Percentiles rank a stretch among this genome's conserved stretches.
Conservation (phyloP, 2,797 vertebrate genomes). For the Ambastaia sidthimunki region DNA sequence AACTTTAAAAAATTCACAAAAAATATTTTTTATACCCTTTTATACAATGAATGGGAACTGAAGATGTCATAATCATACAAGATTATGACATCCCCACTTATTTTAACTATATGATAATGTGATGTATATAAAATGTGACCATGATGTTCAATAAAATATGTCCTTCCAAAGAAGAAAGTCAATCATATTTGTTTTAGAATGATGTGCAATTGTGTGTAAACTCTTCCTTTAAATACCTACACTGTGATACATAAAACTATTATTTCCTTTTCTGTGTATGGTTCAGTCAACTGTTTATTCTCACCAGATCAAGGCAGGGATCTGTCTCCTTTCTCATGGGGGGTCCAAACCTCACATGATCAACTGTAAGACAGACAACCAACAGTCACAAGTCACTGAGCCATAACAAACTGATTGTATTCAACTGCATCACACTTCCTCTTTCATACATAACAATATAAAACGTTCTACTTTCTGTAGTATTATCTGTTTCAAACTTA, state of each 20-base stretch:
- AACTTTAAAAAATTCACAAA: not conserved
- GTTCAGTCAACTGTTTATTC: not conserved
- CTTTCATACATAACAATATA: conserved; percentile 1
- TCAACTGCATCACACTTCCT: conserved; percentile 8
- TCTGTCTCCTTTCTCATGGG: conserved; percentile 77
- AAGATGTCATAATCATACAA: not conserved
- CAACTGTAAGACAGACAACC: conserved; percentile 66
- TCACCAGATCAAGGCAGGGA: conserved; percentile 73
- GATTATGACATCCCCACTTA: no score
- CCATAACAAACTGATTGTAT: not conserved
- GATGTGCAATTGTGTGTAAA: not conserved
- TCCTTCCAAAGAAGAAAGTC: no score
- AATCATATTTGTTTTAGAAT: no score
- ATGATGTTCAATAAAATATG: no score
- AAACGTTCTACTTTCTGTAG: not conserved
- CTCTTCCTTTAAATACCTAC: not conserved
- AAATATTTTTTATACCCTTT: no score
- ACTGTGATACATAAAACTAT: not conserved
- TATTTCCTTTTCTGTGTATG: not conserved
- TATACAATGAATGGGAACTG: not conserved
- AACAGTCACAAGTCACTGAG: not conserved
- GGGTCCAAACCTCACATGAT: conserved; percentile 75
- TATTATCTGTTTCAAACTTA: not conserved
- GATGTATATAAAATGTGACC: no score
- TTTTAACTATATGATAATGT: no score